Base-by-base conservation (phyloP, 2,113 vertebrate genomes). In the Hucho hucho region DNA sequence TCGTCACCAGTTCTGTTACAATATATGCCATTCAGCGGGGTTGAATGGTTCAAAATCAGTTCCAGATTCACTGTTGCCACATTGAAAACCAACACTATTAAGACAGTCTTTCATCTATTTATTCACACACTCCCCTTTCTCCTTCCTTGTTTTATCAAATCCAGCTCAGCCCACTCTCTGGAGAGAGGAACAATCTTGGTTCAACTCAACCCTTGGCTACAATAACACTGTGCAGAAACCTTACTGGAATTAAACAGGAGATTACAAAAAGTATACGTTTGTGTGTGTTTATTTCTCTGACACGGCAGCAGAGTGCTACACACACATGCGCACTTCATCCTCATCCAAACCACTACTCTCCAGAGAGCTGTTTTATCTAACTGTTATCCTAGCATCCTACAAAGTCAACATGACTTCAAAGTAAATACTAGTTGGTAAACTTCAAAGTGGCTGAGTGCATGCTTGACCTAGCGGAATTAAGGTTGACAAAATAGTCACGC, bases 321-420 rank as follows among this genome's bases (percentile, higher is more conserved):
- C 46, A 47, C 13, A 49, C 11, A 12, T 49, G 47, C 37, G 2
- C 37, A 47, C 37, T 49, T 16, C 63, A 49, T 69, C 75, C 73
- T 73, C 76, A 4, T 70, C 53, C 63, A 64, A 56, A 49, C 70
- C 66, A 32, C 69, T 46, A 70, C 65, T 72, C 81, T 58, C 68
- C 49, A 69, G 83, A 74, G 81, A 75, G 80, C 65, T 22, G 71
- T 75, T 79, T 87, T 88, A 85, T 89, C 86, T 83, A 79, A 85
- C 82, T 86, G 76, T 86, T 88, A 80, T 87, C 71, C 69, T 79
- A 68, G 72, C 82, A 74, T 79, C 79, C 70, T 84, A 64, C 82
- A 82, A 72, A 82, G 37, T 37, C 0, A 1, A 9, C 37, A 37
- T 37, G 37, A 37, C 37, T 9, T 37, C 37, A 37, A 37, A 37